Conservation (phyloP, 2,113 vertebrate genomes). For the Blennius ocellaris region DNA sequence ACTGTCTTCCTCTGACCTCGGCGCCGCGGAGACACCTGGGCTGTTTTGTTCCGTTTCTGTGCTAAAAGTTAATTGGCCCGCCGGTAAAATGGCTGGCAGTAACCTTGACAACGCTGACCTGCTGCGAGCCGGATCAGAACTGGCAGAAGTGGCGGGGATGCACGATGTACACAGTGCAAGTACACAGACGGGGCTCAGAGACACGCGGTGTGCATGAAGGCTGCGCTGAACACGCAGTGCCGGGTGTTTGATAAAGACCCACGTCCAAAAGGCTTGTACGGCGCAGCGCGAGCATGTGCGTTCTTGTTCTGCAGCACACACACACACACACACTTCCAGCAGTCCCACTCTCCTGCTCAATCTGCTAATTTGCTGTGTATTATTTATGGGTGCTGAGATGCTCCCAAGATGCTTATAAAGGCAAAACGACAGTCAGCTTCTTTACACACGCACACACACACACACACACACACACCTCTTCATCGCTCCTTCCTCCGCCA, state of each 20-base stretch:
- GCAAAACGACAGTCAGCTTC: conserved; percentile 74
- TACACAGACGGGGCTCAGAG: not conserved
- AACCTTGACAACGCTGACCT: conserved; percentile 78
- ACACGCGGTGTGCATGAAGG: not conserved
- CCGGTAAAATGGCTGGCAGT: conserved; percentile 66
- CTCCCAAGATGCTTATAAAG: conserved; percentile 72
- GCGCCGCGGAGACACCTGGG: conserved; percentile 48
- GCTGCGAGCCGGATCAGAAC: conserved; percentile 68
- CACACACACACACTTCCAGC: conserved; percentile 26
- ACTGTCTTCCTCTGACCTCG: conserved; percentile 14
- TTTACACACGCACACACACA: conserved; percentile 10
- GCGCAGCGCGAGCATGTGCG: not conserved
- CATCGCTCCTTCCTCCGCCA: too few species aligned
- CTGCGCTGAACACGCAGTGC: conserved; percentile 15
- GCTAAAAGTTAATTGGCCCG: conserved; percentile 75
- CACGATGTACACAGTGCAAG: not conserved
- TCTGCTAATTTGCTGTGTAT: conserved; percentile 80
- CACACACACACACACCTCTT: too few species aligned
- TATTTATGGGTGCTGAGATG: conserved; percentile 78
- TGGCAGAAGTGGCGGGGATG: conserved; percentile 22
- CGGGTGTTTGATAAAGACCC: conserved; percentile 7
- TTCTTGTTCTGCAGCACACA: conserved; percentile 10
- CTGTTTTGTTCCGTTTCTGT: conserved; percentile 59
- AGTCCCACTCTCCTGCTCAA: conserved; percentile 61
- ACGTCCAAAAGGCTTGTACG: not conserved